These are phyloP conservation scores for Drosophila kepulauana DNA, from an alignment of 1,140 invertebrate genomes.

Conservation along the genomic window DNA sequence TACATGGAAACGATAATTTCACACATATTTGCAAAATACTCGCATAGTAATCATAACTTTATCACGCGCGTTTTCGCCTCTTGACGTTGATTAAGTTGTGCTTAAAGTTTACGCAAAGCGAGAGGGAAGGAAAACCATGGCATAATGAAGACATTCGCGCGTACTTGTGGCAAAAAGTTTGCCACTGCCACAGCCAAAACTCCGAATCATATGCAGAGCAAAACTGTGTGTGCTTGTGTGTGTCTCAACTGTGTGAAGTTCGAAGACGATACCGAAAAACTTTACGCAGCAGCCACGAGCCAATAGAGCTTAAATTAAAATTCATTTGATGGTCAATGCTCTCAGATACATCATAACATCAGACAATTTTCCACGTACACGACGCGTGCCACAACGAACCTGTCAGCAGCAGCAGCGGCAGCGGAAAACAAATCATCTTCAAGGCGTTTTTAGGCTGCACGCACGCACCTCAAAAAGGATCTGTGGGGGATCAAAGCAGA, in stretches of 20 bases:
- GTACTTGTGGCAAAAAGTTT: slow-evolving; percentile 47
- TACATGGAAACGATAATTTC: slow-evolving; percentile 74
- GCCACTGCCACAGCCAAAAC: slow-evolving; percentile 7
- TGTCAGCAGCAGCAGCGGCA: slow-evolving; percentile 16
- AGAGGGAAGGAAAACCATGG: slow-evolving; percentile 12
- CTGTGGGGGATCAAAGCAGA: too few species aligned
- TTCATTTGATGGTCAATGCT: slow-evolving; percentile 76
- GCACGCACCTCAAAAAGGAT: neutral
- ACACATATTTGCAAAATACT: slow-evolving; percentile 66
- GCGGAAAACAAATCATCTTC: slow-evolving; percentile 4
- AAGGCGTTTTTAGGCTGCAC: neutral
- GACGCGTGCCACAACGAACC: slow-evolving; percentile 12
- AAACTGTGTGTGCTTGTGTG: neutral
- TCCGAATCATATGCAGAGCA: slow-evolving; percentile 8
- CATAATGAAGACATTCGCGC: slow-evolving; percentile 46
- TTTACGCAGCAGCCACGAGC: slow-evolving; percentile 13
- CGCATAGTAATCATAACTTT: slow-evolving; percentile 72
- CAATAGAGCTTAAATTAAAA: slow-evolving; percentile 71
- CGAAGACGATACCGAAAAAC: neutral
- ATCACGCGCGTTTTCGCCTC: slow-evolving; percentile 56
- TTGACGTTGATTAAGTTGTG: slow-evolving; percentile 80
- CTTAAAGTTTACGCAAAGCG: slow-evolving; percentile 64
- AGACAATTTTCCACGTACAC: slow-evolving; percentile 21
- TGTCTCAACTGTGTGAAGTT: neutral
- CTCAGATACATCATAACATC: slow-evolving; percentile 35